Evolutionary conservation across 2,113 vertebrate genomes (phyloP), one percentile per base, ranked within the genome.

Genomic region (Cebidichthys violaceus): DNA sequence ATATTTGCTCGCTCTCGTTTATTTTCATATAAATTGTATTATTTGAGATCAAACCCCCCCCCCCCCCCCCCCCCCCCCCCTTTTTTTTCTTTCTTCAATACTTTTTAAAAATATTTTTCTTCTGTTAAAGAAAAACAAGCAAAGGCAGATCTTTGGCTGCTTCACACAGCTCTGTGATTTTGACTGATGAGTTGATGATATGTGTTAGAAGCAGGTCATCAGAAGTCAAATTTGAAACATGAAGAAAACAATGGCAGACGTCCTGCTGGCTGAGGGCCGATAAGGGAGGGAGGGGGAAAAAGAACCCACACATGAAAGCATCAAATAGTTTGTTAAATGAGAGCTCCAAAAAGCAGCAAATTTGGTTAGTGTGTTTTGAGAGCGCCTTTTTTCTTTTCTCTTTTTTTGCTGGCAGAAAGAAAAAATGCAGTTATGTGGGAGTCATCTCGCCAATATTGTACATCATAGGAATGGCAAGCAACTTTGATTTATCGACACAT

Each of bases 1-100:
- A 89, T 90, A 89, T 91, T 94, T 89, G 57, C 78, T 73, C 31
- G 4, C 65, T 67, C 69, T 83, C 71, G 82, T 89, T 87, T 89
- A 85, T 87, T 91, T 91, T 83, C 80, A 89, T 77, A 77, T 77
- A 54, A 91, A 79, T 90, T 70, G 83, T 57, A 83, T 84, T 85
- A 59, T 88, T 86, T 75, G 43, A 83, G 65, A 87, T 77, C 65
- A 78, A 86, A 79, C 74, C 70, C 39, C 6, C 17, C 47, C 45
- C 47, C 41, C 2, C 7, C 73, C 70, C 43, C 9, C 72, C 69
- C 41, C n/a, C n/a, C n/a, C n/a, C n/a, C 9, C 17, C 18, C n/a
- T 37, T 66, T 83, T 52, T 43, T 69, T 78, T 62, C 31, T 68
- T 24, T 54, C 27, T 27, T 61, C 29, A 41, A 69, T 57, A 47